Conservation (phyloP, 2,113 vertebrate genomes). For the Sakesphorus luctuosus region DNA sequence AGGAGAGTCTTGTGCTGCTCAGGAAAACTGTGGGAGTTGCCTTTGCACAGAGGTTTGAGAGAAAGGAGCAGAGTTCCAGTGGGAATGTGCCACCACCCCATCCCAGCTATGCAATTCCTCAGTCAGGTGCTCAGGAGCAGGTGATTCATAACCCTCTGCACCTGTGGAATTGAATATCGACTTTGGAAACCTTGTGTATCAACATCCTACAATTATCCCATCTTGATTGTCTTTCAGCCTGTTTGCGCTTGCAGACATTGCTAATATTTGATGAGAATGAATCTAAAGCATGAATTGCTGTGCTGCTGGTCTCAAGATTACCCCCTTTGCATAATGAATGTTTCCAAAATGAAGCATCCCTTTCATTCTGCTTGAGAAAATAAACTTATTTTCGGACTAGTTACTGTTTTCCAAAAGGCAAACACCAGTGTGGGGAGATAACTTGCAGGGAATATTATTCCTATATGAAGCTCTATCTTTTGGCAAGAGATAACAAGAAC, state of each 20-base stretch:
- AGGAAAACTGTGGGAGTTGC: neutral
- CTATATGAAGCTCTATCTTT: neutral
- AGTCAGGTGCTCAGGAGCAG: neutral
- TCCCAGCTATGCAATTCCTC: neutral
- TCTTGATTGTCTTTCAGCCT: neutral
- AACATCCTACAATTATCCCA: neutral
- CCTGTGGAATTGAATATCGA: neutral
- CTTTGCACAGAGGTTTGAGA: neutral
- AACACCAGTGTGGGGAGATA: neutral
- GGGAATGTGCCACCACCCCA: neutral
- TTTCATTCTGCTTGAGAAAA: neutral
- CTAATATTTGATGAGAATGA: neutral
- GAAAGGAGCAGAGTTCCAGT: neutral
- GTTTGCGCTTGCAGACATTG: neutral
- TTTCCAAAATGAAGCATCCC: neutral
- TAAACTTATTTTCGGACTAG: neutral
- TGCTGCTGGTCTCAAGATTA: neutral
- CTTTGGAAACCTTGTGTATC: neutral
- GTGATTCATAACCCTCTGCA: neutral
- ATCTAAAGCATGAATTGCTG: neutral
- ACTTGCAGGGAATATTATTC: neutral
- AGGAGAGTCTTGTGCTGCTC: neutral
- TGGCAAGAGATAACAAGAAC: neutral
- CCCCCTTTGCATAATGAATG: neutral
- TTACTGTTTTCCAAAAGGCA: neutral